Conservation (phyloP, 1,140 invertebrate species). For the Odontomachus brunneus region DNA sequence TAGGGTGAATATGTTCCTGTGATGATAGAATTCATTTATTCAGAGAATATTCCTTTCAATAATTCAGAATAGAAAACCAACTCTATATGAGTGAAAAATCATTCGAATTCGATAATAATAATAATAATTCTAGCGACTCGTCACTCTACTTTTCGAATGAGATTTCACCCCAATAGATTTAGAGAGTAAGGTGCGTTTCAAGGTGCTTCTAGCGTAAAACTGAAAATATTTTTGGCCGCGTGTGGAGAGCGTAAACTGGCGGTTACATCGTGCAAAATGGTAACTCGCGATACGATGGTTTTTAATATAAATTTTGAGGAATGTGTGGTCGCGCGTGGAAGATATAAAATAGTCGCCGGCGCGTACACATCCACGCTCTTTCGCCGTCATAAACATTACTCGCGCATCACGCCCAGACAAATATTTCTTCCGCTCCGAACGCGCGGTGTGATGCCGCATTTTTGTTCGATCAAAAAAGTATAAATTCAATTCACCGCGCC, state of each 20-base stretch:
- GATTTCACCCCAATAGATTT: too few relatives aligned
- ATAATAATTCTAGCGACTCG: too few relatives aligned
- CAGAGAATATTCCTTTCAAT: too few relatives aligned
- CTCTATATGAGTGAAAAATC: too few relatives aligned
- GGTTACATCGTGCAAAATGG: slow-evolving; percentile 49
- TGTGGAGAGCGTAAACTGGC: slow-evolving; percentile 38
- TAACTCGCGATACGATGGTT: slow-evolving; percentile 59
- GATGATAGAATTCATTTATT: too few relatives aligned
- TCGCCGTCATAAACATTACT: slow-evolving; percentile 50
- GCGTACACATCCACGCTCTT: slow-evolving; percentile 42
- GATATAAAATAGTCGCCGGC: slow-evolving; percentile 48
- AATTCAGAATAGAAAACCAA: too few relatives aligned
- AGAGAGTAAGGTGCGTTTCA: neutral
- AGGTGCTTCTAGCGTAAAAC: neutral
- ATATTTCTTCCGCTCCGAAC: slow-evolving; percentile 56
- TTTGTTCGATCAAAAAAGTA: slow-evolving; percentile 60
- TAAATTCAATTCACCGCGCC: slow-evolving; percentile 73
- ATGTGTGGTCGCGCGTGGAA: slow-evolving; percentile 44
- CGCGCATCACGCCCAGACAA: slow-evolving; percentile 52
- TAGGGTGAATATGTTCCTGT: too few relatives aligned
- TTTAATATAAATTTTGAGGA: slow-evolving; percentile 62
- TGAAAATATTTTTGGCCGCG: slow-evolving; percentile 31
- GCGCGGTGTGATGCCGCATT: slow-evolving; percentile 36
- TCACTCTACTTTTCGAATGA: too few relatives aligned
- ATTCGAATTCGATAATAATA: too few relatives aligned